Conservation (phyloP, 2,113 vertebrate species). For the Nothobranchius kuhntae region DNA sequence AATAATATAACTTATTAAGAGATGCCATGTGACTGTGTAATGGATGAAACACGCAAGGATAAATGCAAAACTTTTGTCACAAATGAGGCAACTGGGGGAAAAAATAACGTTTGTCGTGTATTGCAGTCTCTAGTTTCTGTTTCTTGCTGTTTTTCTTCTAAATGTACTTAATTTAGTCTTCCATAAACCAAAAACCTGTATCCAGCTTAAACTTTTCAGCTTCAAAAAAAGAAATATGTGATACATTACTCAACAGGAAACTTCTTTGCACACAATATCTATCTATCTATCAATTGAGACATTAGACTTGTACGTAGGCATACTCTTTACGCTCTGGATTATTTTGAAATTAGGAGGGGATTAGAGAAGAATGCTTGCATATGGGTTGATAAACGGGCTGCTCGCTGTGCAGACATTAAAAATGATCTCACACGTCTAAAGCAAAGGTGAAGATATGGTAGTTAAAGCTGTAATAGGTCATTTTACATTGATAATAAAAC, state of each 20-base stretch:
- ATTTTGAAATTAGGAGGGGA: slow-evolving; percentile 62
- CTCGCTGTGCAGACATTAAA: slow-evolving; percentile 65
- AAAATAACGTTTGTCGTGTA: slow-evolving; percentile 60
- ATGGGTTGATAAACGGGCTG: neutral
- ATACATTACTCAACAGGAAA: slow-evolving; percentile 69
- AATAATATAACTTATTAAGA: slow-evolving; percentile 47
- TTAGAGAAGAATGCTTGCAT: slow-evolving; percentile 40
- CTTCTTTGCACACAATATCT: slow-evolving; percentile 78
- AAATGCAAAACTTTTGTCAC: slow-evolving; percentile 38
- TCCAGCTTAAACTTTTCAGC: slow-evolving; percentile 73
- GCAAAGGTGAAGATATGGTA: slow-evolving; percentile 85
- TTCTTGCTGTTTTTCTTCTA: slow-evolving; percentile 67
- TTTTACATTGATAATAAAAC: slow-evolving; percentile 97
- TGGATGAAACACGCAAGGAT: slow-evolving; percentile 39
- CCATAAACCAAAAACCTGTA: slow-evolving; percentile 82
- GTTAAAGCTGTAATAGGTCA: slow-evolving; percentile 79
- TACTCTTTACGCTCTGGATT: slow-evolving; percentile 68
- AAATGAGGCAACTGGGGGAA: slow-evolving; percentile 38
- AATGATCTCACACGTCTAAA: slow-evolving; percentile 82
- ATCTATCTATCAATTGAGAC: slow-evolving; percentile 71
- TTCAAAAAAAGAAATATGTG: slow-evolving; percentile 74
- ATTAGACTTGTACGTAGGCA: slow-evolving; percentile 76
- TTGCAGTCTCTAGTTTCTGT: slow-evolving; percentile 65
- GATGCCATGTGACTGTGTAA: slow-evolving; percentile 36
- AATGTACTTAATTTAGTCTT: slow-evolving; percentile 81